Conservation (phyloP, 2,888 invertebrate species). For the Phaonia tiefii region DNA sequence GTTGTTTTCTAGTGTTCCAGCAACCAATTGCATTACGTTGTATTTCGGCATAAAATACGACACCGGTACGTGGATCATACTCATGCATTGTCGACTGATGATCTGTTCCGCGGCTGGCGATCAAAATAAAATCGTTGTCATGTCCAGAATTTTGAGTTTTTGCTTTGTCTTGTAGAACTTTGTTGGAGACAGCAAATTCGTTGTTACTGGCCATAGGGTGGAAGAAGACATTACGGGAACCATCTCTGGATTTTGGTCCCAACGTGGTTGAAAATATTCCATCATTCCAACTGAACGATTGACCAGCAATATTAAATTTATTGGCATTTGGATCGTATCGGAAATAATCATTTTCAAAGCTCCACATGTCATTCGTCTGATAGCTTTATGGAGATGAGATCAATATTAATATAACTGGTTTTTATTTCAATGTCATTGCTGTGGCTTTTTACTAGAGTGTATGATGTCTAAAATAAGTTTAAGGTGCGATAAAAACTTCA, state of each 20-base stretch:
- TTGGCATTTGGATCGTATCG: slow-evolving; percentile 87
- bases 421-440: no score
- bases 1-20: slow-evolving; percentile 84
- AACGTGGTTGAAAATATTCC: slow-evolving; percentile 88
- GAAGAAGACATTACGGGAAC: slow-evolving; percentile 86
- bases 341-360: slow-evolving; percentile 88
- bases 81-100: slow-evolving; percentile 87
- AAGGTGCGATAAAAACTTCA: no score
- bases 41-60: slow-evolving; percentile 87
- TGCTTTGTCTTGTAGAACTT: slow-evolving; percentile 82
- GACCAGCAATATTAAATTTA: slow-evolving; percentile 85
- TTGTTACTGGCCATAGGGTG: slow-evolving; percentile 88
- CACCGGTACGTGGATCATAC: slow-evolving; percentile 83
- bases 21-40: slow-evolving; percentile 88
- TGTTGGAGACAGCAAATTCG: slow-evolving; percentile 87
- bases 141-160: slow-evolving; percentile 82
- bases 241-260: slow-evolving; percentile 81
- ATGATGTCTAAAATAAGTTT: no score
- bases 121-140: slow-evolving; percentile 82
- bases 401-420: no score
- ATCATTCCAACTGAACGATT: slow-evolving; percentile 89
- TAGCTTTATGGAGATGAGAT: slow-evolving; percentile 82
- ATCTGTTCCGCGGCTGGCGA: slow-evolving; percentile 85
- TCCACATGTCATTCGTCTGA: slow-evolving; percentile 85
- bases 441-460: no score